Evolutionary conservation across 1,140 invertebrate genomes (phyloP), one percentile per base, ranked within the genome.

Genomic region (Drosophila seguyi): DNA sequence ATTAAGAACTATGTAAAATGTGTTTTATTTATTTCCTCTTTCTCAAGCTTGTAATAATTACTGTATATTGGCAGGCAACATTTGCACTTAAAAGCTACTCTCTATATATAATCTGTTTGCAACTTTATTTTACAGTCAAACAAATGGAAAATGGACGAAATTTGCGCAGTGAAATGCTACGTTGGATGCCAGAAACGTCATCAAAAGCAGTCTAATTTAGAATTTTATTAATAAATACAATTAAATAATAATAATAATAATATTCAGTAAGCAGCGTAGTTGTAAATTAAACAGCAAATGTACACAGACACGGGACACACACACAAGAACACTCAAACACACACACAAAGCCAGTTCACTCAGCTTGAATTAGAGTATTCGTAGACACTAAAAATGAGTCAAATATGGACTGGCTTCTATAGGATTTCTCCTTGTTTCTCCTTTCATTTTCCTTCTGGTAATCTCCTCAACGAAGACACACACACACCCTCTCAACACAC

Each of bases 131-230:
- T 55, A 31, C 56, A 92, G 92, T 92, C 84, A 92, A 92, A 92
- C 83, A 92, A 75, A 82, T 90, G 85, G 83, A 91, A 87, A 83
- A 90, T 76, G 91, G 82, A 81, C 81, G 88, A 88, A 92, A 91
- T 87, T 92, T 92, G 92, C 92, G 91, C 59, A 91, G 92, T 90
- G 92, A 92, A 80, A 92, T 92, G 88, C 86, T 92, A 87, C 92
- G 92, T 88, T 92, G 91, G 91, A 92, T 92, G 88, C 92, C 92
- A 92, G 92, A 92, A 91, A 92, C 92, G 90, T 91, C 91, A 91
- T 92, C 92, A 86, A 93, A 93, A 90, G 90, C 92, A 80, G 92
- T 92, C 78, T 93, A 92, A 91, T 90, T 79, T 86, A 91, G 73
- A 90, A 81, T 85, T 83, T 91, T 90, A 91, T 82, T 85, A 87